Evolutionary conservation across 53 echinoderm and acorn worm genomes (phyloP).

Genomic region (Crossaster papposus): DNA sequence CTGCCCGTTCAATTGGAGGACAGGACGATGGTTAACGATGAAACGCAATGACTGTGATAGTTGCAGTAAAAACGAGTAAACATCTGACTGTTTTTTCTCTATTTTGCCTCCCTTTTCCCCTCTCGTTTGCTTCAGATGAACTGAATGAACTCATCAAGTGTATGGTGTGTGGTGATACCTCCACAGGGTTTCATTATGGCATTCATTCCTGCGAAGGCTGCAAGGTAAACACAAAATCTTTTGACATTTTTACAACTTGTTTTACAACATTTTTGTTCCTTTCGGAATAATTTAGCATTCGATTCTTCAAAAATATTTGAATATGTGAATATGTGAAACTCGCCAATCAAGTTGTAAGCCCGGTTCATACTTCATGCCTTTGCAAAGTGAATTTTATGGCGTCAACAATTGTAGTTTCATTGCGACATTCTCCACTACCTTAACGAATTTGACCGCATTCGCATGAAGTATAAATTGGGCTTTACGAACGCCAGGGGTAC

Average conservation of each 20-base stretch:
- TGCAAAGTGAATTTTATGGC: too few species aligned
- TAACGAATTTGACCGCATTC: too few species aligned
- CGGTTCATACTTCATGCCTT: too few species aligned
- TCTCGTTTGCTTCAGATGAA: slow-evolving; percentile 74
- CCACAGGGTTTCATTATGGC: slow-evolving; percentile 98
- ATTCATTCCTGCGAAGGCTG: slow-evolving; percentile 99
- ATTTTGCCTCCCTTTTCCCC: neutral
- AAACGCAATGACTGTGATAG: neutral
- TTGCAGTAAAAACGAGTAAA: slow-evolving; percentile 2
- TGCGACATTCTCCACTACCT: too few species aligned
- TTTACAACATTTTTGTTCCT: neutral
- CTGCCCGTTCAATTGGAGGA: neutral
- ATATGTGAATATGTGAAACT: too few species aligned
- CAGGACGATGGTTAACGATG: neutral
- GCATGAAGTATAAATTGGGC: too few species aligned
- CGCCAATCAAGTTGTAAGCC: too few species aligned
- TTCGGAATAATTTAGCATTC: too few species aligned
- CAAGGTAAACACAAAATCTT: slow-evolving; percentile 67
- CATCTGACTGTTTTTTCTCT: neutral
- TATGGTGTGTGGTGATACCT: slow-evolving; percentile 99
- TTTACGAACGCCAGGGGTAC: too few species aligned
- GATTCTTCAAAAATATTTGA: too few species aligned
- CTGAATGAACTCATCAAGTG: slow-evolving; percentile 99
- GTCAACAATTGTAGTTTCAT: too few species aligned
- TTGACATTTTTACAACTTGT: neutral